These are phyloP conservation scores for Lasioglossum albipes DNA, from an alignment of 1,140 invertebrate genomes.

Conservation along the genomic window DNA sequence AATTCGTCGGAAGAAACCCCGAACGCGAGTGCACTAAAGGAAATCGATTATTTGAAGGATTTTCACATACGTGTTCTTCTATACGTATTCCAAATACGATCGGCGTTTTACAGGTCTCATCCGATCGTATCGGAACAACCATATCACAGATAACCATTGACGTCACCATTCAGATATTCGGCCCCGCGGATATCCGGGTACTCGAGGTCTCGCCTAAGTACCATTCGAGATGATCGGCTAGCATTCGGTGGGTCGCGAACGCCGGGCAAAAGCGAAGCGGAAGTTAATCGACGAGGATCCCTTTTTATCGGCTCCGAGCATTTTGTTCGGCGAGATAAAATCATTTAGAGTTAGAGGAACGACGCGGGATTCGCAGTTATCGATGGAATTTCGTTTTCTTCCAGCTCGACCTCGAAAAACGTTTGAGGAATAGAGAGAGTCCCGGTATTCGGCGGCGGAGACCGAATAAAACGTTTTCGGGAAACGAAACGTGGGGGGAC, in stretches of 20 bases:
- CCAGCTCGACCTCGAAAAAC: slow-evolving; percentile 15
- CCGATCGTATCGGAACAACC: slow-evolving; percentile 17
- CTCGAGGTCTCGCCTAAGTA: slow-evolving; percentile 7
- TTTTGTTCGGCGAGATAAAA: slow-evolving; percentile 54
- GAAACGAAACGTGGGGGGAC: not conserved
- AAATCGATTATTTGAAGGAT: slow-evolving; percentile 2
- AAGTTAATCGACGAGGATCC: slow-evolving; percentile 59
- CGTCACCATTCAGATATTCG: slow-evolving; percentile 24
- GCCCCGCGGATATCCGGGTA: slow-evolving; percentile 29
- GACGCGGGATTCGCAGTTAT: slow-evolving; percentile 44
- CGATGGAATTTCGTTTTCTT: slow-evolving; percentile 56
- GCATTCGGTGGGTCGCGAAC: slow-evolving; percentile 29
- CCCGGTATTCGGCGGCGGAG: not conserved
- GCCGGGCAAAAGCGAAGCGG: slow-evolving; percentile 44
- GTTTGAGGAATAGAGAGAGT: slow-evolving; percentile 40
- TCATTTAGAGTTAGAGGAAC: slow-evolving; percentile 46
- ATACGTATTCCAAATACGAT: not conserved
- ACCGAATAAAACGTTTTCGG: slow-evolving; percentile 7
- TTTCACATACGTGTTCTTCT: not conserved
- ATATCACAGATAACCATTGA: slow-evolving; percentile 27
- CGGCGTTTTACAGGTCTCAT: not conserved
- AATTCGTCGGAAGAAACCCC: not conserved
- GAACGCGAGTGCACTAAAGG: not conserved
- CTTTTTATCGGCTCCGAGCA: slow-evolving; percentile 52
- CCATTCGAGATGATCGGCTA: slow-evolving; percentile 24